These are phyloP conservation scores for Heteropelma amictum DNA, from an alignment of 2,888 invertebrate genomes.

Conservation along the genomic window DNA sequence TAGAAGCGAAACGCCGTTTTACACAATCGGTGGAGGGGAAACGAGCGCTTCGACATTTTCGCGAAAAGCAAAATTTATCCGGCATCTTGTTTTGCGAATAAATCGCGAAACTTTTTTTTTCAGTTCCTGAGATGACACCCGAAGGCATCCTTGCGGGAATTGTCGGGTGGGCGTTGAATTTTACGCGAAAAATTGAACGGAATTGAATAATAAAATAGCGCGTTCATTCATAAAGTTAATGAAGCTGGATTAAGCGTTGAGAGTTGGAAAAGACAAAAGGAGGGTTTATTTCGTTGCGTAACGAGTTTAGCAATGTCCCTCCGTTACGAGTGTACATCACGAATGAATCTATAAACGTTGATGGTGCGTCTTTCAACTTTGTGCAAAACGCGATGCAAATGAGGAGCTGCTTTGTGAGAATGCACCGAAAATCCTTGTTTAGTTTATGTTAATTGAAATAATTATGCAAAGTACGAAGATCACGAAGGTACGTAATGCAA, in stretches of 20 bases:
- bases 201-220: constrained; percentile 13
- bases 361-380: constrained; percentile 27
- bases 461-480: no score
- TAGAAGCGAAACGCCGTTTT: constrained; percentile 23
- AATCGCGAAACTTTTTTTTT: constrained; percentile 16
- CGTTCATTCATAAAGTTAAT: not conserved
- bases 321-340: constrained; percentile 3
- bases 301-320: not conserved
- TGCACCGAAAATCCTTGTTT: no score
- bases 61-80: constrained; percentile 7
- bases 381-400: constrained; percentile 36
- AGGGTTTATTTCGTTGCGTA: not conserved
- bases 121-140: not conserved
- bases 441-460: no score
- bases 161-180: no score
- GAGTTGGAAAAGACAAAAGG: not conserved
- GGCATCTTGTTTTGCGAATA: constrained; percentile 5
- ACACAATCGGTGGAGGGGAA: constrained; percentile 11
- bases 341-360: constrained; percentile 35
- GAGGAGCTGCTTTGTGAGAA: constrained; percentile 1
- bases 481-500: no score
- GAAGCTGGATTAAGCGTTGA: not conserved
- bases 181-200: not conserved
- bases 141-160: not conserved
- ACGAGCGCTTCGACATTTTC: not conserved